Percentiles rank a stretch among this genome's conserved stretches.
Evolutionary conservation across 2,888 invertebrate genomes (phyloP).

Genomic region (Zhuqinia jingwanae): DNA sequence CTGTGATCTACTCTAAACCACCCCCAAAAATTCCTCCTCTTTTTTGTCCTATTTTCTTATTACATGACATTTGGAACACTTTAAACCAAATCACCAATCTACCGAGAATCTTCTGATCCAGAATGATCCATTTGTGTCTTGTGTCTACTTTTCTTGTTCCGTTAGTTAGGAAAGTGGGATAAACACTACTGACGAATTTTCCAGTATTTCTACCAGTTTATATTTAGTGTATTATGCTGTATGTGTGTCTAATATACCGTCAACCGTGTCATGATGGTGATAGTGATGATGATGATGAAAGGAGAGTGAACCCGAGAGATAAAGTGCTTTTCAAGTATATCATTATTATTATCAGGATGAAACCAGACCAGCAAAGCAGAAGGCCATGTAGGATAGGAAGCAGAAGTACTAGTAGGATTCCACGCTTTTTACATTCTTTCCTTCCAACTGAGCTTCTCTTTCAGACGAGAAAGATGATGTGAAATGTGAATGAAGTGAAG

Average conservation of each 20-base stretch:
- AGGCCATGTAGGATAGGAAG: not conserved
- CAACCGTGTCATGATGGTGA: too few relatives aligned
- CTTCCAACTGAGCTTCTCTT: not conserved
- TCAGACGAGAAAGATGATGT: not conserved
- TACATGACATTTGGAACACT: not conserved
- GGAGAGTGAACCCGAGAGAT: conserved; percentile 48
- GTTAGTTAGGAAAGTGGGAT: too few relatives aligned
- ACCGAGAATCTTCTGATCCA: not conserved
- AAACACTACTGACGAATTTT: too few relatives aligned
- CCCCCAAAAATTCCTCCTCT: not conserved
- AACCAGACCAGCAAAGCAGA: conserved; percentile 15
- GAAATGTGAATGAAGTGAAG: conserved; percentile 44
- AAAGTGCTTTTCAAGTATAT: conserved; percentile 62
- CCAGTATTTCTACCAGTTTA: too few relatives aligned
- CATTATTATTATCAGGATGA: conserved; percentile 32
- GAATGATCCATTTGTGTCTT: not conserved
- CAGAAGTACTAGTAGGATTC: not conserved
- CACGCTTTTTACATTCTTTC: not conserved
- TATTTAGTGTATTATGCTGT: not conserved
- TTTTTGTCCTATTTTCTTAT: not conserved
- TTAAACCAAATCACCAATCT: conserved; percentile 6
- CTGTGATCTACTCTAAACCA: not conserved
- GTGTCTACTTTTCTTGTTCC: too few relatives aligned
- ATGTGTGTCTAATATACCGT: too few relatives aligned
- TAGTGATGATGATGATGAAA: not conserved